Conservation (phyloP, 2,888 invertebrate genomes). For the Acholoe squamosa region DNA sequence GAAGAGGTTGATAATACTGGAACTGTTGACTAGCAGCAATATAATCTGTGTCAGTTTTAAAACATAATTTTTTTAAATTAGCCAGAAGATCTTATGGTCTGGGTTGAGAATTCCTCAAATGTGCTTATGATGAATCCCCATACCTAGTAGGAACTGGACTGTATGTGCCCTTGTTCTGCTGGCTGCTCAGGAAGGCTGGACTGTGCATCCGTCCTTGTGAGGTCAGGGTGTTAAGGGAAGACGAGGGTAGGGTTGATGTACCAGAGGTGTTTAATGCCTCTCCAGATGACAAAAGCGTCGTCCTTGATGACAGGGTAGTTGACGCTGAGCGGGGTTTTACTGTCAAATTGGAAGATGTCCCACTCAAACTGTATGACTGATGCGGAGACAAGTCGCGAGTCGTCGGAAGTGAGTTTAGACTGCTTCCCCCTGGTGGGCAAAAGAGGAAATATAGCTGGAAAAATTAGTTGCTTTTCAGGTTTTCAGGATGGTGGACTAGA, state of each 20-base stretch:
- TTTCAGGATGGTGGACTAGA: neutral
- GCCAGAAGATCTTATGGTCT: no score
- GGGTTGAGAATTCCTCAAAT: no score
- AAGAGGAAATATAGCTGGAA: neutral
- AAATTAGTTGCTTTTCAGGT: neutral
- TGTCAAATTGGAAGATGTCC: neutral
- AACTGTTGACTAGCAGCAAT: no score
- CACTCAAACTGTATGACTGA: neutral
- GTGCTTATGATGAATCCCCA: neutral
- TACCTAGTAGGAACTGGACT: neutral
- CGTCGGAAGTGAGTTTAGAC: neutral
- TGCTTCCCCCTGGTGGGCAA: constrained; percentile 37
- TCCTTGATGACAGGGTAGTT: constrained; percentile 13
- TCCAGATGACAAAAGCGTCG: neutral
- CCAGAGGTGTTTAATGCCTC: neutral
- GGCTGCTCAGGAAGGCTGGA: neutral
- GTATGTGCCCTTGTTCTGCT: neutral
- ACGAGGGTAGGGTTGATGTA: neutral
- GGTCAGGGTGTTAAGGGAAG: neutral
- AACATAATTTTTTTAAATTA: no score
- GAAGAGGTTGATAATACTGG: no score
- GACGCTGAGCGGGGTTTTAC: neutral
- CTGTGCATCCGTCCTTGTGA: constrained; percentile 17
- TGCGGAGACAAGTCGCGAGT: neutral
- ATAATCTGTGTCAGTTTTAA: no score